phyloP scores from a whole-genome alignment of 2,797 vertebrate species.

The Rhinophrynus dorsalis region DNA sequence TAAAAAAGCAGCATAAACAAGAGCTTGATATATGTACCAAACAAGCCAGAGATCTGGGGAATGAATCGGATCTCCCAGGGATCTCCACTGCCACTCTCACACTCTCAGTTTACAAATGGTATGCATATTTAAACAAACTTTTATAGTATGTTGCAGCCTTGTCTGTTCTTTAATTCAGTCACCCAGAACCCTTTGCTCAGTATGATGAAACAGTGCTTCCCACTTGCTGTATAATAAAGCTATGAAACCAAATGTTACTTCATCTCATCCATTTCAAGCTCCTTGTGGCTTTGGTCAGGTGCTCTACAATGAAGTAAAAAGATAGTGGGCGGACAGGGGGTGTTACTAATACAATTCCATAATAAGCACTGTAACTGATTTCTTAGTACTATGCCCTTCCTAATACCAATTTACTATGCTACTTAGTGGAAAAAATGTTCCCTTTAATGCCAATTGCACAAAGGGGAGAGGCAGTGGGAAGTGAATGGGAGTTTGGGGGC shows the following conservation, averaged over 20 bases:
- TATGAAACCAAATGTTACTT: neutral
- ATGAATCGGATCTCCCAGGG: neutral
- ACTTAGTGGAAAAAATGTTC: too few relatives aligned
- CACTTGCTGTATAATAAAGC: neutral
- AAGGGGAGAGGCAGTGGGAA: too few relatives aligned
- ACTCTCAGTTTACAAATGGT: conserved; percentile 18
- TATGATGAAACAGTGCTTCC: neutral
- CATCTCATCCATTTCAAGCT: too few relatives aligned
- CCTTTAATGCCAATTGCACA: too few relatives aligned
- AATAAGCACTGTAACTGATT: too few relatives aligned
- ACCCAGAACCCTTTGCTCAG: neutral
- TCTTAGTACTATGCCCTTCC: too few relatives aligned
- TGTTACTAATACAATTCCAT: too few relatives aligned
- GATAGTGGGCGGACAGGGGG: too few relatives aligned
- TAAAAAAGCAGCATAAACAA: neutral
- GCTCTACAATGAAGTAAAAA: too few relatives aligned
- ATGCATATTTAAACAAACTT: conserved; percentile 10
- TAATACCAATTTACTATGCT: too few relatives aligned
- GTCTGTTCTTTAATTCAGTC: neutral
- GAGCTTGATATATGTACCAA: neutral
- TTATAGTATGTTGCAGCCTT: neutral
- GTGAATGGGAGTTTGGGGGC: too few relatives aligned
- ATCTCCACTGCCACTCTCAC: conserved; percentile 34
- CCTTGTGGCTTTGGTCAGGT: too few relatives aligned
- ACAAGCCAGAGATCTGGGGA: neutral